Evolutionary conservation across 2,888 invertebrate species (phyloP), one percentile per base, ranked within the genome.

Genomic region (Diploptera punctata): DNA sequence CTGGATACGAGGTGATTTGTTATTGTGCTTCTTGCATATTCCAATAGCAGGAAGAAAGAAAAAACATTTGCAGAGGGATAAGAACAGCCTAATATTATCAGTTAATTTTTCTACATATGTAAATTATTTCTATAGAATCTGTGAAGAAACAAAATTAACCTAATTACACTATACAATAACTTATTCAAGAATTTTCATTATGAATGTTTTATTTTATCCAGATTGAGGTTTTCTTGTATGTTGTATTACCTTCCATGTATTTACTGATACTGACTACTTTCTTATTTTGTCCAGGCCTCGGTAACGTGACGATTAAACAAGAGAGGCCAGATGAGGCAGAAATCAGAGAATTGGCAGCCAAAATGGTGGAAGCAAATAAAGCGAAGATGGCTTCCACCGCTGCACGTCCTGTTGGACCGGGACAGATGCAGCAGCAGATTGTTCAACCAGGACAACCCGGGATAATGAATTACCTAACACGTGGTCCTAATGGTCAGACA

Each of bases 241-340:
- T n/a, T n/a, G n/a, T 33, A 7, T 33, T 33, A 33, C 33, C 33
- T 33, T 33, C 33, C 10, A 33, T 33, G 19, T 19, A 18, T 49
- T 18, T 21, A 29, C 2, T 29, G 18, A 2, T 3, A 29, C n/a
- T 29, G n/a, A 29, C 26, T 2, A n/a, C 9, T n/a, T 65, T 2
- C 33, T 70, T 60, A 26, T 67, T 43, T 38, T 52, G 52, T 71
- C 24, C 26, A 69, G 70, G 47, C 9, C 31, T 57, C 10, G 57
- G n/a, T 10, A 57, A 57, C 21, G 75, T 74, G 76, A 86, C 86
- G 79, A 89, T 92, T 76, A 92, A 92, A 82, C 88, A 90, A 78
- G 93, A 93, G 84, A 86, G 89, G 82, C 90, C 90, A 76, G 94
- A 95, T 86, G 95, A 95, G 82, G 93, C 93, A 78, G 95, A 95